Evolutionary conservation across 2,113 vertebrate species (phyloP), one percentile per base, ranked within the genome.

Genomic region (Alligator mississippiensis): DNA sequence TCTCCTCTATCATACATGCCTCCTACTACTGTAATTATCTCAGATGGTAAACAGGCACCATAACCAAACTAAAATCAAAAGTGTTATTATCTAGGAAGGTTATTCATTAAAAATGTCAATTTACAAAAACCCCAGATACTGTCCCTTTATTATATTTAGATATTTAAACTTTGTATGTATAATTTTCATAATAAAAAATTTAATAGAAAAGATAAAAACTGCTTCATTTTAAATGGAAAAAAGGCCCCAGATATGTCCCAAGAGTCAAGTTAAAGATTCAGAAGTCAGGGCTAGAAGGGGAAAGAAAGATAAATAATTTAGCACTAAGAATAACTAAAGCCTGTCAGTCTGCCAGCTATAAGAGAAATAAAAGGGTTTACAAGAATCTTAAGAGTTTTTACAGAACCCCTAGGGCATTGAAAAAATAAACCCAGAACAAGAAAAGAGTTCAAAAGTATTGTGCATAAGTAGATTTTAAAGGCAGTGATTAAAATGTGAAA

Each of bases 271-370:
- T 96, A 97, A 96, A 97, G 95, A 95, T 93, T 93, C 92, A 93
- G 92, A 95, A 96, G 95, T 93, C 93, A 78, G 54, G 85, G 88
- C 88, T 89, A 88, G 95, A 88, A 94, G 85, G 93, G 78, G 90
- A 93, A 93, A 95, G 86, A 90, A 91, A 96, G 98, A 97, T 97
- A 97, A 97, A 97, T 97, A 97, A 98, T 97, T 97, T 89, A 98
- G 96, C 82, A 89, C 94, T 93, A 92, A 97, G 97, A 97, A 97
- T 96, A 97, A 97, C 96, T 96, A 90, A 97, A 95, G 93, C 61
- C 95, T 96, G 96, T 94, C 94, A 95, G 88, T 95, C 96, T 95
- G 95, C 96, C 95, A 97, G 88, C 82, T 93, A 88, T 82, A 85
- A 95, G 91, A 93, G 96, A 96, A 96, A 96, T 93, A 92, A 93